Conservation (phyloP, 2,888 invertebrate genomes). For the Bunonema sp. region DNA sequence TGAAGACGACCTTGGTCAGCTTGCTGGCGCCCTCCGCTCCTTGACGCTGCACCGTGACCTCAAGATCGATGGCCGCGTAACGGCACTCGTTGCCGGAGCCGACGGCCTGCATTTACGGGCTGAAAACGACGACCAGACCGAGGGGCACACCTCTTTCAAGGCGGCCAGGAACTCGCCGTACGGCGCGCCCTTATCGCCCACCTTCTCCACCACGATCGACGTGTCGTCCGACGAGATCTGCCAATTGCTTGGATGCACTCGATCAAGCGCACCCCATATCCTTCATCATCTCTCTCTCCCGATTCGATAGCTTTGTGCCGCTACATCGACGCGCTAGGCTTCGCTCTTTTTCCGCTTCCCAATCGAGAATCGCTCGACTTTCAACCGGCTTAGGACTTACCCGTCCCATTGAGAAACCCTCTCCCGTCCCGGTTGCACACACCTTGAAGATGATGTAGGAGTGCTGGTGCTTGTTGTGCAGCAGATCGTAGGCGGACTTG, state of each 20-base stretch:
- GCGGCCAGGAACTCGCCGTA: conserved; percentile 43
- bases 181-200: conserved; percentile 41
- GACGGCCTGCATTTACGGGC: conserved; percentile 24
- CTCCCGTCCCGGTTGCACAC: background rate
- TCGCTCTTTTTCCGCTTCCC: too few relatives aligned
- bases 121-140: too few relatives aligned
- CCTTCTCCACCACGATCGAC: conserved; percentile 43
- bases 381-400: too few relatives aligned
- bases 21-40: conserved; percentile 40
- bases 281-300: too few relatives aligned
- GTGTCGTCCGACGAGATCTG: conserved; percentile 42
- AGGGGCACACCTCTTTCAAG: too few relatives aligned
- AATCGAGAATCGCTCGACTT: too few relatives aligned
- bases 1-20: conserved; percentile 42
- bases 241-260: conserved; percentile 1
- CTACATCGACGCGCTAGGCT: too few relatives aligned
- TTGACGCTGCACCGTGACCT: conserved; percentile 41
- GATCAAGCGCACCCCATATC: too few relatives aligned
- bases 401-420: too few relatives aligned
- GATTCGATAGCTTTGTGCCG: too few relatives aligned
- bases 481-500: conserved; percentile 42
- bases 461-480: conserved; percentile 43
- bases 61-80: conserved; percentile 44
- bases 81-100: conserved; percentile 43
- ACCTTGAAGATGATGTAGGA: conserved; percentile 41